Evolutionary conservation across 2,888 invertebrate species (phyloP), one percentile per base, ranked within the genome.

Genomic region (Cylindroiulus punctatus): DNA sequence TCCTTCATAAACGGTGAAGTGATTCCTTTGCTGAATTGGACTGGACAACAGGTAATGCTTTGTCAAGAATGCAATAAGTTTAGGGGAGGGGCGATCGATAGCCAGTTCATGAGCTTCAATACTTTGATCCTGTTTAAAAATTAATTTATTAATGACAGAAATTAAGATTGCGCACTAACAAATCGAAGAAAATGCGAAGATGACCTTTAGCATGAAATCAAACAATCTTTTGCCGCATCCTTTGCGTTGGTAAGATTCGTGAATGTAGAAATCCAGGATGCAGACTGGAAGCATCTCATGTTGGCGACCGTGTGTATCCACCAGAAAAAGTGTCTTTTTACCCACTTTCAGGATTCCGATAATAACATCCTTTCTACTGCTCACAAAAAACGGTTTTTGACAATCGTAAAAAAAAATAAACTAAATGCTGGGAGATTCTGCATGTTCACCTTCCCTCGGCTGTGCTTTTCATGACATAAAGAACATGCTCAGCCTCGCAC

Each of bases 271-370:
- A 91, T 99, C 98, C 84, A 99, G 93, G 87, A 98, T 94, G 91
- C 98, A 98, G 19, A 96, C 92, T 0, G 97, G 95, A 88, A 95
- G 93, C 87, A 96, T 93, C 91, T 97, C 96, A 90, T 94, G 94
- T 88, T 95, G 94, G 84, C 42, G 92, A 22, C 94, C 94, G 86
- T 92, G 91, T 89, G 93, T 92, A 90, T 96, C 95, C 52, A 88
- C 85, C 90, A 94, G 95, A 92, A 96, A 99, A 86, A 99, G 92
- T 90, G 95, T 95, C 92, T 98, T 98, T 88, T 93, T 93, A 44
- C 98, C 98, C 84, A 97, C 94, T 92, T 98, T 98, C 88, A 98
- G 92, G 89, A 98, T 92, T 0, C 98, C 98, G 84, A 97, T 93
- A 10, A 90, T 89, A 22, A 88, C 88, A 47, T 90, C 90, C 26